phyloP scores from a whole-genome alignment of 2,888 invertebrate genomes.

The Catotricha subobsoleta region DNA sequence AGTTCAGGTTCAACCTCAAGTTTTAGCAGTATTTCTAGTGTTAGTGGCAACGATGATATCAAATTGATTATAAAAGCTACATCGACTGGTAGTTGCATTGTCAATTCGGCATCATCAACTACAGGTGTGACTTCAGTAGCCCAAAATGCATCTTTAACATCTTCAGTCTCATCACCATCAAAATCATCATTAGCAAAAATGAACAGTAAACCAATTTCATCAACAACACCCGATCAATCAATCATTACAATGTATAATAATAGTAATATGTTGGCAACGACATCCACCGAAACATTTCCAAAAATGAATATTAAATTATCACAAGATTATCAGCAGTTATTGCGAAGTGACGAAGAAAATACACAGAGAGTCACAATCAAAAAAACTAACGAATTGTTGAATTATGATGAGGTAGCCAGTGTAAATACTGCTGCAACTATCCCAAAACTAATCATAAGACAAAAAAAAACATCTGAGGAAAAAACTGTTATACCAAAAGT shows the following conservation, averaged over 20 bases:
- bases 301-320: conserved; percentile 23
- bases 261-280: too few relatives aligned
- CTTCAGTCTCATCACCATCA: conserved; percentile 18
- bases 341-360: conserved; percentile 17
- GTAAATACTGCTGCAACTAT: conserved; percentile 12
- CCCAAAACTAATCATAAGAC: conserved; percentile 23
- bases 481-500: conserved; percentile 26
- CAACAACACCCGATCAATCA: conserved; percentile 27
- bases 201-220: conserved; percentile 19
- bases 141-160: too few relatives aligned
- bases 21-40: conserved; percentile 2
- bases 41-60: neutral
- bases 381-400: conserved; percentile 12
- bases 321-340: neutral
- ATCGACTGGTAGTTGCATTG: conserved; percentile 2
- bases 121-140: too few relatives aligned
- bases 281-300: conserved; percentile 29
- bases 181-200: conserved; percentile 31
- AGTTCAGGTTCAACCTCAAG: conserved; percentile 1
- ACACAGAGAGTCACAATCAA: conserved; percentile 31
- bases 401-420: neutral
- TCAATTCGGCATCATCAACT: conserved; percentile 1
- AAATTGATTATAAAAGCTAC: conserved; percentile 2
- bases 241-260: conserved; percentile 23
- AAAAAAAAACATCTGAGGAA: conserved; percentile 13